Evolutionary conservation across 2,888 invertebrate genomes (phyloP), one percentile per base, ranked within the genome.

Genomic region (Coremacera marginata): DNA sequence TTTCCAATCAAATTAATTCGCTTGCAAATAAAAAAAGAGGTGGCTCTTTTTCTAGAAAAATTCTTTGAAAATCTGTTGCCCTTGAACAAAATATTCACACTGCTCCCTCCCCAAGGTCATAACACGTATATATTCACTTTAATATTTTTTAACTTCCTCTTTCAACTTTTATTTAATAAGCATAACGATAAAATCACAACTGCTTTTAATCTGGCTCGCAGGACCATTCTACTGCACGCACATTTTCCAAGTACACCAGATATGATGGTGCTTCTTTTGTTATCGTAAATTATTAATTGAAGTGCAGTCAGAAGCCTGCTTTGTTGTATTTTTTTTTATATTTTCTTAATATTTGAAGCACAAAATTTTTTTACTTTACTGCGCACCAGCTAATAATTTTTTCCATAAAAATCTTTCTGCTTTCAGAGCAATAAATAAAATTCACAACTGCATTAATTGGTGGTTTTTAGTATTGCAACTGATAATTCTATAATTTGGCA

Each of bases 301-400:
- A 70, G 27, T 49, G 72, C 60, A 62, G 62, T 72, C 62, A 62
- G 71, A 34, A 27, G 44, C 16, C 57, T 68, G 19, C 16, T 44
- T 63, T 51, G 22, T 51, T 9, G 49, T 52, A 16, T 63, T 14
- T 52, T 51, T 14, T 60, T 71, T 55, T 37, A 14, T 63, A 44
- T 60, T 60, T 34, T 37, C 5, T 16, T 60, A 31, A 34, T 2
- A 11, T 22, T 71, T 57, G 63, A 57, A 70, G 73, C 63, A n/a
- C 37, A 63, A 65, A 51, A 51, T 65, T 65, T 73, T 73, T 73
- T 52, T 52, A 65, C 65, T 73, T n/a, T 16, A 63, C 27, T 73
- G 65, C 73, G 65, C 73, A 73, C 49, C 44, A 63, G 11, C n/a
- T n/a, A 71, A 44, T 34, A 60, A n/a, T n/a, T 22, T 49, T 22